A percentile compares a stretch with the other conserved stretches of the same genome.
phyloP scores from a whole-genome alignment of 2,888 invertebrate species.

The Prenolepis imparis region DNA sequence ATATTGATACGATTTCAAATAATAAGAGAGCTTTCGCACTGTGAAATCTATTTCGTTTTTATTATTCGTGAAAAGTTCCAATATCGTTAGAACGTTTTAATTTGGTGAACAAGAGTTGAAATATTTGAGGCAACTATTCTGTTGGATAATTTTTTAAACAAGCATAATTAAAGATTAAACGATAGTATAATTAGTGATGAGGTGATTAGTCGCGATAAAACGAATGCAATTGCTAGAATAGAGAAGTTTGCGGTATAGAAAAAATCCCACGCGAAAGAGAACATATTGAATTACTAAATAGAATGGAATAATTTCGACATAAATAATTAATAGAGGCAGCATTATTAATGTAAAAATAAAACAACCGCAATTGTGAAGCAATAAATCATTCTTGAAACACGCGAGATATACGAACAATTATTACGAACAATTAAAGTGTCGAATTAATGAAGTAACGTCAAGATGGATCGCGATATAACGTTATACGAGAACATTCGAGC shows the following conservation, averaged over 20 bases:
- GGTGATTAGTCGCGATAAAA: not conserved
- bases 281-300: constrained; percentile 20
- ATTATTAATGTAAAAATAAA: not conserved
- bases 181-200: not conserved
- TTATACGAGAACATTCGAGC: not conserved
- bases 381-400: constrained; percentile 7
- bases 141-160: not conserved
- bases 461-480: constrained; percentile 9
- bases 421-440: constrained; percentile 23
- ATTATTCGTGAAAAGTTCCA: not conserved
- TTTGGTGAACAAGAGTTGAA: not conserved
- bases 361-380: not conserved
- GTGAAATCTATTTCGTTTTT: not conserved
- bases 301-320: not conserved
- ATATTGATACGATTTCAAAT: not conserved
- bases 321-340: not conserved
- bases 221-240: not conserved
- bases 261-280: not conserved
- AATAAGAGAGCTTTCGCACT: not conserved
- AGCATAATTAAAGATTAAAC: not conserved
- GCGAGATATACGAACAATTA: constrained; percentile 11
- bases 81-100: not conserved
- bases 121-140: not conserved
- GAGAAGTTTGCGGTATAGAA: not conserved
- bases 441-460: constrained; percentile 20